Evolutionary conservation across 2,113 vertebrate genomes (phyloP).

Genomic region (Montifringilla adamsi): DNA sequence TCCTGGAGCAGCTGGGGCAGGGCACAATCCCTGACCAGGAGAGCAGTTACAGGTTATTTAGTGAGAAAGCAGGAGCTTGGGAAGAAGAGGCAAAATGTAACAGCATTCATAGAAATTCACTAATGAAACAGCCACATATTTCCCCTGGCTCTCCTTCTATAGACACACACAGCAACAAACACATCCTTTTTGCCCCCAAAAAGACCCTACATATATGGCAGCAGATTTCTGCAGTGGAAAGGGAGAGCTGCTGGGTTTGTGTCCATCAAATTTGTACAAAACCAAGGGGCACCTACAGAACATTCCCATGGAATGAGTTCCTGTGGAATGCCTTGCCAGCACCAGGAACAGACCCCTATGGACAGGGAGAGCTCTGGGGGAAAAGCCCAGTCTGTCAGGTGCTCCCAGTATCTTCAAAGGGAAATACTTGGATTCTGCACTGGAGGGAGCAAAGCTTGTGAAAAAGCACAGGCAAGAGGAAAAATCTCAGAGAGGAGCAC

Average conservation of each 20-base stretch:
- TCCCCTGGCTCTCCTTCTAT: neutral
- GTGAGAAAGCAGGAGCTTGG: neutral
- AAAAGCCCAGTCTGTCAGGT: neutral
- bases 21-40: neutral
- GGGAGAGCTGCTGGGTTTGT: neutral
- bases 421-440: neutral
- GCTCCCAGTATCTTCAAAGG: neutral
- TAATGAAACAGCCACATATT: neutral
- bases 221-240: neutral
- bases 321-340: neutral
- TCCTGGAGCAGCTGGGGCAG: neutral
- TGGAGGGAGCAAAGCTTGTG: neutral
- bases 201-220: neutral
- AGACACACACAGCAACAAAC: neutral
- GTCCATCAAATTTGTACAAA: neutral
- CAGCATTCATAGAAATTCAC: neutral
- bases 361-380: neutral
- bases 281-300: neutral
- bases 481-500: neutral
- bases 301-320: neutral
- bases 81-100: neutral
- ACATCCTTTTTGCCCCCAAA: accelerated
- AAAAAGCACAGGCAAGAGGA: neutral
- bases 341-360: neutral
- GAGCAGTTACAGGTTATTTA: neutral